A percentile compares a stretch with the other conserved stretches of the same genome.
Evolutionary conservation across 1,140 invertebrate species (phyloP).

Genomic region (Lepidostoma basale): DNA sequence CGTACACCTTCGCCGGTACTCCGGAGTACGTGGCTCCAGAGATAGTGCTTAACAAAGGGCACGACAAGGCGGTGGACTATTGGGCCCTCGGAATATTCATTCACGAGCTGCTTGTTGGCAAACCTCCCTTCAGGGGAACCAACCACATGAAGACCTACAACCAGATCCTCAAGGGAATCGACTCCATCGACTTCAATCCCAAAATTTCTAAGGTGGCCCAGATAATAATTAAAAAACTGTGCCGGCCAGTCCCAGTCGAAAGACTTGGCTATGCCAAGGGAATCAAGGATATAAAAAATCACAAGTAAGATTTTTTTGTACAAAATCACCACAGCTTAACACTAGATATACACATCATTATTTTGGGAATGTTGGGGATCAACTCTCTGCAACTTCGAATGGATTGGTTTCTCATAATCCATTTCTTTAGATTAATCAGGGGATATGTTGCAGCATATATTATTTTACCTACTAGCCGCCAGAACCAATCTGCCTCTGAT

Average conservation of each 20-base stretch:
- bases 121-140: slow-evolving; percentile 90
- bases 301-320: slow-evolving; percentile 72
- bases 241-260: slow-evolving; percentile 87
- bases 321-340: not conserved
- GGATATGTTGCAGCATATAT: too few species aligned
- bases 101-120: slow-evolving; percentile 90
- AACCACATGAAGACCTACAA: slow-evolving; percentile 97
- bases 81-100: slow-evolving; percentile 94
- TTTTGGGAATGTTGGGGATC: too few species aligned
- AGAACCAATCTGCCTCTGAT: too few species aligned
- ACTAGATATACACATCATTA: too few species aligned
- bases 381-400: too few species aligned
- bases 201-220: slow-evolving; percentile 80
- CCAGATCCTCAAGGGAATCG: slow-evolving; percentile 91
- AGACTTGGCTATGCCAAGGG: slow-evolving; percentile 92
- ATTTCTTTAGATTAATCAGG: too few species aligned
- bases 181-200: slow-evolving; percentile 82
- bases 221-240: slow-evolving; percentile 86
- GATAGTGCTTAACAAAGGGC: slow-evolving; percentile 93
- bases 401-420: too few species aligned
- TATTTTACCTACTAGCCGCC: too few species aligned
- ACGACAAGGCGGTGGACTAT: slow-evolving; percentile 91
- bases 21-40: slow-evolving; percentile 92
- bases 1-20: slow-evolving; percentile 98
- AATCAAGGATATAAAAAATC: slow-evolving; percentile 89